Evolutionary conservation across 2,113 vertebrate genomes (phyloP), one percentile per base, ranked within the genome.

Genomic region (Limnothrissa miodon): DNA sequence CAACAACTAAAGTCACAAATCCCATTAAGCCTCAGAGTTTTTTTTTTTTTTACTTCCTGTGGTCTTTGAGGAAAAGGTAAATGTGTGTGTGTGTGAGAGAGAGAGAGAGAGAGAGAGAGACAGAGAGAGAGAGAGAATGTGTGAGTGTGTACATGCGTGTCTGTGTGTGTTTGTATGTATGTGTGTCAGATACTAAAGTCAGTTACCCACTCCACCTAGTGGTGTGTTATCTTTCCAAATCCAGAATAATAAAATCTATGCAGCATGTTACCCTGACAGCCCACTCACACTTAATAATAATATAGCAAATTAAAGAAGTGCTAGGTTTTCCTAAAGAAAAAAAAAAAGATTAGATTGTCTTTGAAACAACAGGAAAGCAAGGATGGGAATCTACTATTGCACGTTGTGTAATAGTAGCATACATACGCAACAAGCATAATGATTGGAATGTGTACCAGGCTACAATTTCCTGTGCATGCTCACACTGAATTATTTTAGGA

Each of bases 1-100:
- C 66, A 74, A 74, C 66, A 74, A 11, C 33, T 36, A 74, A 74
- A 74, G 25, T 74, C 66, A 74, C 66, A 36, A 74, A 74, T 74
- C 66, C 33, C 66, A 74, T 74, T 74, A 36, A 74, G 66, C 36
- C 66, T 15, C 2, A 11, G n/a, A 62, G 66, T 17, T 36, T 29
- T 33, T 11, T 33, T 15, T 19, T 6, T 11, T 33, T 15, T 19
- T 6, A 3, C 5, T 33, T 33, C 29, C 66, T 74, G 10, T 74
- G 29, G 66, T 74, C 33, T 56, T 21, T 74, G 66, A 29, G 25
- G 1, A 36, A 5, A 33, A 36, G 6, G 42, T 42, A 42, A 42
- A 42, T n/a, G n/a, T n/a, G 42, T 42, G 29, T 36, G 29, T 36
- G 29, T 33, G 66, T 19, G n/a, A n/a, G n/a, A n/a, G n/a, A n/a